Conservation (phyloP, 2,113 vertebrate species). For the Pseudorhombus dupliciocellatus region DNA sequence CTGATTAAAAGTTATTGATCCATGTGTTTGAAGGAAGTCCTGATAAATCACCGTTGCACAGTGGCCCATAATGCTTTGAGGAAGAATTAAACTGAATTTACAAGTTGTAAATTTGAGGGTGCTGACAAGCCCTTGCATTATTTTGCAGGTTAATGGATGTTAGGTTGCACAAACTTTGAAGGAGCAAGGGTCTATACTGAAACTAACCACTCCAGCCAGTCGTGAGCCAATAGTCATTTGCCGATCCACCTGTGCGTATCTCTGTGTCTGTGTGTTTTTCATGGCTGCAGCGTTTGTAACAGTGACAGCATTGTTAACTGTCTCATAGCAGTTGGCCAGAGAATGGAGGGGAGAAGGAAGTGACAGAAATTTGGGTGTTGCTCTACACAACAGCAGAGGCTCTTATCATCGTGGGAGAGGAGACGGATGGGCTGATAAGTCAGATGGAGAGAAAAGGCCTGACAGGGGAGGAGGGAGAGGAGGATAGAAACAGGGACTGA, state of each 20-base stretch:
- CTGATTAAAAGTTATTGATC: no score
- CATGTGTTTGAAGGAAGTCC: no score
- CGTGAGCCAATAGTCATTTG: background rate
- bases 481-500: slow-evolving; percentile 30
- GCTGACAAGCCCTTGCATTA: background rate
- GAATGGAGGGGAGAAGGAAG: slow-evolving; percentile 53
- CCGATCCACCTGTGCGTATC: background rate
- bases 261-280: background rate
- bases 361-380: slow-evolving; percentile 67
- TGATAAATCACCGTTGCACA: no score
- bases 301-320: slow-evolving; percentile 43
- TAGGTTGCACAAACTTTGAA: background rate
- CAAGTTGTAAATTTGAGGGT: no score
- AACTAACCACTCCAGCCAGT: no score
- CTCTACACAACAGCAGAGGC: slow-evolving; percentile 58
- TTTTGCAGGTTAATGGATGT: background rate
- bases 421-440: slow-evolving; percentile 65
- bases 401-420: slow-evolving; percentile 77
- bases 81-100: no score
- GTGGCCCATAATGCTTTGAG: no score
- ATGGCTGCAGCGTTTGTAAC: slow-evolving; percentile 1
- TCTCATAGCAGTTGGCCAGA: slow-evolving; percentile 36
- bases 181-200: background rate
- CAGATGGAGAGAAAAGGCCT: slow-evolving; percentile 25
- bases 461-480: slow-evolving; percentile 35